phyloP scores from a whole-genome alignment of 2,888 invertebrate species.

The Syrphus vitripennis region DNA sequence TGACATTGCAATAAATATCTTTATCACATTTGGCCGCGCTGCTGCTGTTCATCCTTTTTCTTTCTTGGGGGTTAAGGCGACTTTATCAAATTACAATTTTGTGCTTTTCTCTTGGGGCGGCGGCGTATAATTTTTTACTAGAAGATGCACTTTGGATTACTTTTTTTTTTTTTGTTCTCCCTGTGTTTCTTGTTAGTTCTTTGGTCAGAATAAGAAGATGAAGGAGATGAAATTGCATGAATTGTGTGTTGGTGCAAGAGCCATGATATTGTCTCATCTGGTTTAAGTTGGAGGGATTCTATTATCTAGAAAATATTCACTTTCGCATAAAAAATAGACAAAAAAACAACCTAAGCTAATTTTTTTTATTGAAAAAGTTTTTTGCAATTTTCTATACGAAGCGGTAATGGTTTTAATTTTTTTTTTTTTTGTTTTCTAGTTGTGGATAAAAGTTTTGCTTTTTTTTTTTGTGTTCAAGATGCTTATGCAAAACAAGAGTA shows the following conservation, averaged over 20 bases:
- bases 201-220: neutral
- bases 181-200: neutral
- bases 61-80: constrained; percentile 21
- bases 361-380: constrained; percentile 58
- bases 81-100: constrained; percentile 62
- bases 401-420: neutral
- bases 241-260: neutral
- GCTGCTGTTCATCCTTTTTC: neutral
- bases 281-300: constrained; percentile 53
- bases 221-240: neutral
- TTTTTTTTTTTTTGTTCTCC: neutral
- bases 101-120: constrained; percentile 16
- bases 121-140: constrained; percentile 16
- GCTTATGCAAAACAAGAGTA: constrained; percentile 39
- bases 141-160: constrained; percentile 27
- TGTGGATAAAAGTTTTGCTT: neutral
- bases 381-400: constrained; percentile 12
- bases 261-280: constrained; percentile 56
- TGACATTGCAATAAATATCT: constrained; percentile 25
- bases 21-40: constrained; percentile 6
- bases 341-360: constrained; percentile 21
- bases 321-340: neutral
- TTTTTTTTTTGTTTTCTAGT: constrained; percentile 3
- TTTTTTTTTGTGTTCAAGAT: neutral
- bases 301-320: constrained; percentile 50